Evolutionary conservation across 2,113 vertebrate species (phyloP).

Genomic region (Vulpes vulpes): DNA sequence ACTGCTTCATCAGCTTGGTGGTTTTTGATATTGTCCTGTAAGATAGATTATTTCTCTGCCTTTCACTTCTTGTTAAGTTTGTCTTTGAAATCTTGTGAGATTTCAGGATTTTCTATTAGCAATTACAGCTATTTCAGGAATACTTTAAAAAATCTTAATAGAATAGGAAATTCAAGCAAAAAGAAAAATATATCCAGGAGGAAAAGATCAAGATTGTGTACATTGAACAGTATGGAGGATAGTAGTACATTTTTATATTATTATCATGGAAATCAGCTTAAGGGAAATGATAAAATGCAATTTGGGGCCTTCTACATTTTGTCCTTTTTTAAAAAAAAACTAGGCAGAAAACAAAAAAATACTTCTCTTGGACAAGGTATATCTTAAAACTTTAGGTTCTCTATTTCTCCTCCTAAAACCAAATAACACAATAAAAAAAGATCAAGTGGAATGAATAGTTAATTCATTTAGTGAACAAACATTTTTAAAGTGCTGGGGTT

Average conservation of each 20-base stretch:
- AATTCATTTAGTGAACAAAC: not conserved
- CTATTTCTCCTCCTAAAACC: not conserved
- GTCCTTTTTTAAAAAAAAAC: not conserved
- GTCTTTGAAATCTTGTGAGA: slow-evolving; percentile 2
- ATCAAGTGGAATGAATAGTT: not conserved
- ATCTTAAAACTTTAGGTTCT: not conserved
- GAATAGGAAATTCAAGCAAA: slow-evolving; percentile 1
- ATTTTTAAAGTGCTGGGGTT: not conserved
- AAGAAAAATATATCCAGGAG: not conserved
- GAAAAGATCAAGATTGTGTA: not conserved
- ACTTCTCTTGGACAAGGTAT: not conserved
- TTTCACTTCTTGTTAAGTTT: slow-evolving; percentile 6
- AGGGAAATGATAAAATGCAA: not conserved
- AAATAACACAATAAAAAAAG: not conserved
- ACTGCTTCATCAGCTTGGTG: not conserved
- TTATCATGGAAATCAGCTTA: not conserved
- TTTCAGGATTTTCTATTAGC: slow-evolving; percentile 4
- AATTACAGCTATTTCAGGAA: not conserved
- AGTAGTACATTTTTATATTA: not conserved
- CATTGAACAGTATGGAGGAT: not conserved
- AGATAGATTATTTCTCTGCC: not conserved
- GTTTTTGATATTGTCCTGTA: not conserved
- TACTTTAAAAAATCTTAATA: not conserved
- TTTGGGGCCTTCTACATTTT: not conserved
- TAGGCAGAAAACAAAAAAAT: not conserved